A percentile compares a stretch with the other conserved stretches of the same genome.
Evolutionary conservation across 2,888 invertebrate species (phyloP).

Genomic region (Sphaeridia pumilis): DNA sequence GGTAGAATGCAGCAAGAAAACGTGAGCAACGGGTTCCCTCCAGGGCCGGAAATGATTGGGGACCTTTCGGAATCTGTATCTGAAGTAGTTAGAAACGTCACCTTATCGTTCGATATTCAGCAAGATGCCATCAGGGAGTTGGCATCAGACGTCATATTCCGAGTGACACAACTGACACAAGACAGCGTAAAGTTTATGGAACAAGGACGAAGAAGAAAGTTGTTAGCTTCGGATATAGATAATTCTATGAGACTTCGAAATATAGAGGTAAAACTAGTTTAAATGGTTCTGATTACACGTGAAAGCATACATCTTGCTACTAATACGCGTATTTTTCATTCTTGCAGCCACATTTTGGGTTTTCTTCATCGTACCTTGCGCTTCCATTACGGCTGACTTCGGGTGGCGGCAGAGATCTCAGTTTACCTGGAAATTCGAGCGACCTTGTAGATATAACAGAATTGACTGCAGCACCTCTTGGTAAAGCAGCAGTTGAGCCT

Average conservation of each 20-base stretch:
- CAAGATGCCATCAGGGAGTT: constrained; percentile 88
- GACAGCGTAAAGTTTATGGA: constrained; percentile 90
- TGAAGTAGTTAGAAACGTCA: constrained; percentile 87
- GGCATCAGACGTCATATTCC: constrained; percentile 82
- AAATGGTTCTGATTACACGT: too few species aligned
- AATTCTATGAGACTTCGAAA: constrained; percentile 77
- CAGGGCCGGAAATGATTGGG: too few species aligned
- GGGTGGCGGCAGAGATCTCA: constrained; percentile 88
- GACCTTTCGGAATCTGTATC: neutral
- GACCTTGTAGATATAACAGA: constrained; percentile 87
- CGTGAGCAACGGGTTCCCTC: too few species aligned
- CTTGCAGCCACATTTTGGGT: constrained; percentile 80
- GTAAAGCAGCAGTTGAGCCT: constrained; percentile 78
- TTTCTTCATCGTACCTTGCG: constrained; percentile 61
- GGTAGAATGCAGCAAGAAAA: too few species aligned
- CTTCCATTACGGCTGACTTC: constrained; percentile 86
- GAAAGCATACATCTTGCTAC: too few species aligned
- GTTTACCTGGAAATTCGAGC: constrained; percentile 60
- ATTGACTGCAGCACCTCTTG: constrained; percentile 60
- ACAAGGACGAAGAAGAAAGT: constrained; percentile 73
- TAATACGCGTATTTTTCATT: too few species aligned
- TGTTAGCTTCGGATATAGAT: constrained; percentile 74
- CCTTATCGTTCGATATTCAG: constrained; percentile 72
- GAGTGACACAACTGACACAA: constrained; percentile 49
- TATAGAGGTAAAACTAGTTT: constrained; percentile 66